Evolutionary conservation across 2,113 vertebrate species (phyloP).

Genomic region (Dipodomys merriami): DNA sequence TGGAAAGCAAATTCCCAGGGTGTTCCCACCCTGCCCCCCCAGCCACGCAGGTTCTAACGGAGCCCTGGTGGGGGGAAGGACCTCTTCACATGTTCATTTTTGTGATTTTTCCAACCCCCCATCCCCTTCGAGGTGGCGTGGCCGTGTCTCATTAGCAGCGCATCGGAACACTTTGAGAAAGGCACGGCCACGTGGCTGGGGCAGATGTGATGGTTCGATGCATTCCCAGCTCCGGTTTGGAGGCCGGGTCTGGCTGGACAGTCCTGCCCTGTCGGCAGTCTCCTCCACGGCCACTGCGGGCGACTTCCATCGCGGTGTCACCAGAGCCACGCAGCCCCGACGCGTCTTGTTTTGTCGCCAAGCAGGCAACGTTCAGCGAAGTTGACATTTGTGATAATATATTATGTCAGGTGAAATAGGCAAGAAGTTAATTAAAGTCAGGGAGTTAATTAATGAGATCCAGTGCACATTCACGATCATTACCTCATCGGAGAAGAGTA

Average conservation of each 20-base stretch:
- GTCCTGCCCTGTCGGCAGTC: not conserved
- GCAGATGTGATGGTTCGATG: not conserved
- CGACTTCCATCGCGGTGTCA: not conserved
- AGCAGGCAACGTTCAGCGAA: slow-evolving; percentile 58
- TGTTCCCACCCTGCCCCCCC: too few relatives aligned
- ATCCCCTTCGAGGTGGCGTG: too few relatives aligned
- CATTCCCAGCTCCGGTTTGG: not conserved
- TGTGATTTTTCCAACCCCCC: not conserved
- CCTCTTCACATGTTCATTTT: not conserved
- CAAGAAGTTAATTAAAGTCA: slow-evolving; percentile 88
- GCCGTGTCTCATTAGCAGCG: not conserved
- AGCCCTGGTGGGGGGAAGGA: not conserved
- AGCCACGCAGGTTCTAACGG: rapidly evolving
- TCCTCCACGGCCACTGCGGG: rapidly evolving
- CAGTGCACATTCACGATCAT: slow-evolving; percentile 82
- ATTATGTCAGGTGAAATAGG: slow-evolving; percentile 85
- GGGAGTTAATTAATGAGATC: slow-evolving; percentile 87
- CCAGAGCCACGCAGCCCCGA: not conserved
- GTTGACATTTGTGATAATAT: slow-evolving; percentile 80
- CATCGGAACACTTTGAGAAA: not conserved
- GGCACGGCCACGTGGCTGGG: not conserved
- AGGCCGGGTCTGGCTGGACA: not conserved
- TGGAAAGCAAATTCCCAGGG: too few relatives aligned
- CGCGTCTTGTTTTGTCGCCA: slow-evolving; percentile 20
- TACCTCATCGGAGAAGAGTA: slow-evolving; percentile 81